These are phyloP conservation scores for Phrynocephalus vlangalii DNA, from an alignment of 2,797 vertebrate species.

Conservation along the genomic window DNA sequence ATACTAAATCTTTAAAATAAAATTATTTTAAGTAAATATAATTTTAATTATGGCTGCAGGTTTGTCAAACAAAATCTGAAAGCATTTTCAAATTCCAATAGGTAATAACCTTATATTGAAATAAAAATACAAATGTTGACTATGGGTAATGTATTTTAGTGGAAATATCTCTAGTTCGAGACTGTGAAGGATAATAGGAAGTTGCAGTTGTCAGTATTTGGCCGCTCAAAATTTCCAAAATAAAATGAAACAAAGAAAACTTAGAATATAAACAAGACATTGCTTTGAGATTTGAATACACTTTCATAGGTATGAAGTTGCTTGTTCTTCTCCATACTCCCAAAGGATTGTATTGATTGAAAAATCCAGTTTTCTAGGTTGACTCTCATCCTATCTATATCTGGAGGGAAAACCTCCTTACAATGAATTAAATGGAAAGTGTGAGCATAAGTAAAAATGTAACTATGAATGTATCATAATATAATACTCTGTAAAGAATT, in stretches of 20 bases:
- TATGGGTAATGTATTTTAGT: not conserved
- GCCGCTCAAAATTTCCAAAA: not conserved
- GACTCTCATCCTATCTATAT: too few species aligned
- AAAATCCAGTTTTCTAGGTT: too few species aligned
- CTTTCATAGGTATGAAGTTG: too few species aligned
- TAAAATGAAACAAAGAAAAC: not conserved
- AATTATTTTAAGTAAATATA: conserved; percentile 29
- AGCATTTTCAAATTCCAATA: not conserved
- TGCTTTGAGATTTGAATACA: too few species aligned
- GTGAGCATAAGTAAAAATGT: too few species aligned
- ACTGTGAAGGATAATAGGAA: not conserved
- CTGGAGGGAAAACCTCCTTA: too few species aligned
- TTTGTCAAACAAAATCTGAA: not conserved
- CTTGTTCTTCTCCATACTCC: too few species aligned
- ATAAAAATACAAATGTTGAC: not conserved
- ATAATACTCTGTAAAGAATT: too few species aligned
- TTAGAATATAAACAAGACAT: not conserved
- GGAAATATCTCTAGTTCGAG: not conserved
- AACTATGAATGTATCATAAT: too few species aligned
- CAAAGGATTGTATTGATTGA: too few species aligned
- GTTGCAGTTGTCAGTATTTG: not conserved
- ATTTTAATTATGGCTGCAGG: conserved; percentile 10
- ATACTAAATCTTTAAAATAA: conserved; percentile 46
- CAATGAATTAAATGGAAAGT: too few species aligned
- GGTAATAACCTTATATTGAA: not conserved